A percentile compares a stretch with the other conserved stretches of the same genome.
phyloP scores from a whole-genome alignment of 2,797 vertebrate genomes.

The Tangara arthus region DNA sequence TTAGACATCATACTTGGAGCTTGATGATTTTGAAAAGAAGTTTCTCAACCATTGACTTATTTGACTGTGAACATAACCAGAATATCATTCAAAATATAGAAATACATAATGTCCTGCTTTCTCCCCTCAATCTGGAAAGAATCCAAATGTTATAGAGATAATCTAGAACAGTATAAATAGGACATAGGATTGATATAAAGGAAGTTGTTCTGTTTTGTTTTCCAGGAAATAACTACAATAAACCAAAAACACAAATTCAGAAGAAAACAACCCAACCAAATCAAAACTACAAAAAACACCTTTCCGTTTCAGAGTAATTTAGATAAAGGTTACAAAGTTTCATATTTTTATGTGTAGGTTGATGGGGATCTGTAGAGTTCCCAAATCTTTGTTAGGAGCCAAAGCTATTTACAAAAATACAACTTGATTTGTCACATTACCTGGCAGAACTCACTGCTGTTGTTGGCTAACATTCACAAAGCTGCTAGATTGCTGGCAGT shows the following conservation, averaged over 20 bases:
- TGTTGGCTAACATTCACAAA: background rate
- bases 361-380: background rate
- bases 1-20: background rate
- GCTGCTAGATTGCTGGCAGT: background rate
- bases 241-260: background rate
- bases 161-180: background rate
- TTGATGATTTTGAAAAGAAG: background rate
- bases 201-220: fast-evolving
- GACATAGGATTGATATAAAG: background rate
- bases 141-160: background rate
- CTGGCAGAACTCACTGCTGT: background rate
- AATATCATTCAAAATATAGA: background rate
- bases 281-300: background rate
- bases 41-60: background rate
- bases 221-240: background rate
- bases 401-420: background rate
- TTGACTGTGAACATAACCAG: background rate
- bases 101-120: background rate
- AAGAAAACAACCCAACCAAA: background rate
- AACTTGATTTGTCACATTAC: background rate
- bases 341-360: background rate
- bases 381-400: background rate
- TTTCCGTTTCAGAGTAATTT: background rate
- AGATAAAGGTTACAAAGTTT: background rate
- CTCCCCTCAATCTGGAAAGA: background rate